Base-by-base conservation (phyloP, 1,140 invertebrate genomes). In the Drosophila prosaltans region DNA sequence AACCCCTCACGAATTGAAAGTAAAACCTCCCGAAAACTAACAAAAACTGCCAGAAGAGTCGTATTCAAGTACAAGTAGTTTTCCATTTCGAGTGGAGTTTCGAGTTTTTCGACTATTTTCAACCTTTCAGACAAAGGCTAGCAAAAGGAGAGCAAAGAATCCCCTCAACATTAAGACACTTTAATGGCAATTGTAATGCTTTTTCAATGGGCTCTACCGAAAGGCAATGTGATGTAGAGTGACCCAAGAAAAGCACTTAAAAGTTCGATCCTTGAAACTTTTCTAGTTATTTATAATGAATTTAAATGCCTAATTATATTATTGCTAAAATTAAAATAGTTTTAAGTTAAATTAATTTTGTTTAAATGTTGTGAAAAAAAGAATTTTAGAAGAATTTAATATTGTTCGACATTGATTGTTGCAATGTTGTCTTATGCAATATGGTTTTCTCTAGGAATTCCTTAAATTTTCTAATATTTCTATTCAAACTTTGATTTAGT, bases 141-240 rank as follows among this genome's bases (percentile, higher is more conserved):
- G 32, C 3, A 45, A 64, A 59, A 30, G 7, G 62, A 55, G 36
- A 28, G 26, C 43, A 74, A 54, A 24, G 55, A 73, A 51, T 7
- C 41, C 65, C 65, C 41, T 28, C 45, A 69, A 70, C 70, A 66
- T 77, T 76, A 65, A 70, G 74, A 76, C 74, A 77, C 73, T 77
- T 77, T 77, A 77, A 77, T 76, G 66, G 74, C 43, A 70, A 26
- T 70, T 75, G 57, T 76, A 76, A 69, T 76, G 72, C 72, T 16
- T 72, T 51, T 55, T 55, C 74, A 64, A 76, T 54, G 66, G 43
- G 43, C 16, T 51, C 76, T 76, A 32, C 16, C n/a, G 26, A 30
- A 10, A 16, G 11, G 21, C 32, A 36, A 36, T 36, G 32, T 4
- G 32, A 6, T 36, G 32, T 39, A 39, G 36, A 36, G 7, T n/a